Percentiles rank a stretch among this genome's conserved stretches.
Conservation (phyloP, 2,797 vertebrate genomes). For the Streptopelia turtur region DNA sequence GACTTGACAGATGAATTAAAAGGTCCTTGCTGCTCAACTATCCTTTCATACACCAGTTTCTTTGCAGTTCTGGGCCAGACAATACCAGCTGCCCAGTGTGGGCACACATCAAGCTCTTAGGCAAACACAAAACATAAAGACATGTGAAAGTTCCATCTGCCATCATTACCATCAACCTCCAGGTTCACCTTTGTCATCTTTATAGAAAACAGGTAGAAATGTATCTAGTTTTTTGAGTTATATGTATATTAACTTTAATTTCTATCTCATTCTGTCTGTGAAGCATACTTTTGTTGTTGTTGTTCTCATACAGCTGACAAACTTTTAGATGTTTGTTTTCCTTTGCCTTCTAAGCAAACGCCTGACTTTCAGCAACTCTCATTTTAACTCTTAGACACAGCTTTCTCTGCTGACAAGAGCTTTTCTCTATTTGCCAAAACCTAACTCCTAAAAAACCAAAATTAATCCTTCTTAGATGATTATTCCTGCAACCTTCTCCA, state of each 20-base stretch:
- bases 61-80: not conserved
- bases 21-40: not conserved
- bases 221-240: not conserved
- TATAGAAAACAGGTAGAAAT: not conserved
- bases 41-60: not conserved
- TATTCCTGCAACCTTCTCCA: not conserved
- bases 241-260: not conserved
- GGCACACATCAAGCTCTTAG: not conserved
- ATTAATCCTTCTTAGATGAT: not conserved
- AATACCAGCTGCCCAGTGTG: not conserved
- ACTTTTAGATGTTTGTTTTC: not conserved
- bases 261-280: not conserved
- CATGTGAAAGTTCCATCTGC: not conserved
- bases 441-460: not conserved
- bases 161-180: not conserved
- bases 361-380: not conserved
- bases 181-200: not conserved
- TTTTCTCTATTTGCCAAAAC: not conserved
- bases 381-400: not conserved
- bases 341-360: not conserved
- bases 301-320: not conserved
- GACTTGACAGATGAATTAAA: not conserved
- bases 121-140: not conserved
- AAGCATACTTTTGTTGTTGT: not conserved
- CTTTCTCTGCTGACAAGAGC: not conserved